Evolutionary conservation across 1,140 invertebrate species (phyloP), one percentile per base, ranked within the genome.

Genomic region (Euwallacea fornicatus): DNA sequence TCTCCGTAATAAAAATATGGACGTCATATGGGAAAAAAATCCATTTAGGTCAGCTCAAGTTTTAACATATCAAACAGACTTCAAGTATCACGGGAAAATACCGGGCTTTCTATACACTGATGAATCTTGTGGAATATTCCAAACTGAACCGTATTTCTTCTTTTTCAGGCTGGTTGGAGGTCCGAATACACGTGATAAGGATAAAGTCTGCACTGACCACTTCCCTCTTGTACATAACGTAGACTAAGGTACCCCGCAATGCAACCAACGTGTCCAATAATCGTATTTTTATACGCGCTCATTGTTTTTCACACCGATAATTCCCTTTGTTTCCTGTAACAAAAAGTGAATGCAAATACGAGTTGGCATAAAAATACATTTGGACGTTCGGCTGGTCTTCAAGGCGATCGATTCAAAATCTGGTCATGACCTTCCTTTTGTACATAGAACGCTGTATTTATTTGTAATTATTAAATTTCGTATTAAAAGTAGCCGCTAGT

Each of bases 121-220:
- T 33, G 4, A 33, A 33, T 33, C 4, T 33, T 33, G 21, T 33
- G 21, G 1, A 33, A 33, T 33, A 33, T 33, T 33, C 21, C 21
- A 33, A 33, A 33, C 21, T 33, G 21, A 33, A 33, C 21, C 21
- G 4, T 33, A 55, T 75, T 75, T 76, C 75, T 56, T 76, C 73
- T 79, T 74, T 80, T 81, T 69, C 80, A 82, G 81, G 78, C 78
- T 61, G 78, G 81, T 47, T 82, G 81, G 81, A 73, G 81, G 61
- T 82, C 81, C 46, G 81, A 82, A 76, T 82, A 82, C 73, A 81
- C 81, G 81, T 82, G 81, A 82, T 82, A 81, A 62, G 67, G 56
- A 10, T 21, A 50, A 41, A 33, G 21, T 33, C 46, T 50, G 9
- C 13, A 10, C 46, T 50, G 46, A 50, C 9, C 46, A 11, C 13